phyloP scores from a whole-genome alignment of 2,797 vertebrate genomes.

The Sandelia bainsii region DNA sequence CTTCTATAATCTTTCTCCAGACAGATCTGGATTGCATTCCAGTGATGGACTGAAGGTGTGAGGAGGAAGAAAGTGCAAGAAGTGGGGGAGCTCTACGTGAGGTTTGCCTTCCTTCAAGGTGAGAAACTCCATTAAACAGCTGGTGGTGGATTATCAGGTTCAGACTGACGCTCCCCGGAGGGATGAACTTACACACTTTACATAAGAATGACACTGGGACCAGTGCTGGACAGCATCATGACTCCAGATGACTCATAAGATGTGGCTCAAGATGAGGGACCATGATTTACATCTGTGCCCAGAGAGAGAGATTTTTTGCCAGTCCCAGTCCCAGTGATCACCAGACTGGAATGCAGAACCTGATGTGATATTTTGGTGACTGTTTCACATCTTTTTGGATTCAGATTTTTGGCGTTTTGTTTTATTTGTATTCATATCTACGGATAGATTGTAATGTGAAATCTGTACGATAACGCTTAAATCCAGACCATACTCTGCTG shows the following conservation, averaged over 20 bases:
- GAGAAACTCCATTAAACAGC: slow-evolving; percentile 52
- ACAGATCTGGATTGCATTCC: slow-evolving; percentile 53
- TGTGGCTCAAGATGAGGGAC: slow-evolving; percentile 14
- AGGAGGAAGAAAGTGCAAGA: slow-evolving; percentile 9
- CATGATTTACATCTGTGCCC: background rate
- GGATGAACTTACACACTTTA: slow-evolving; percentile 35
- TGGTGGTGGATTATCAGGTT: slow-evolving; percentile 47
- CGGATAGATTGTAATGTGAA: slow-evolving; percentile 41
- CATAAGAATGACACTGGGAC: slow-evolving; percentile 43
- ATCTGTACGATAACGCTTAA: background rate
- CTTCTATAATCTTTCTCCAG: slow-evolving; percentile 36
- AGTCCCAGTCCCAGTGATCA: background rate
- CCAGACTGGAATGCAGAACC: slow-evolving; percentile 6
- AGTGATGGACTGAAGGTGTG: slow-evolving; percentile 41
- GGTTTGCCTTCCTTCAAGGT: slow-evolving; percentile 51
- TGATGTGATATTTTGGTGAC: slow-evolving; percentile 3
- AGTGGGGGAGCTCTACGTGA: slow-evolving; percentile 3
- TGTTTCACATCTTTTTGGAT: slow-evolving; percentile 14
- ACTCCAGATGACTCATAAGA: slow-evolving; percentile 54
- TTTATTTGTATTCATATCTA: background rate
- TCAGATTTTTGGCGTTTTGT: background rate
- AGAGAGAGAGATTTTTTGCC: slow-evolving; percentile 5
- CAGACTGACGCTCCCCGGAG: slow-evolving; percentile 40
- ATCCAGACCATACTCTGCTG: background rate
- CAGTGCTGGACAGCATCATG: slow-evolving; percentile 26